Evolutionary conservation across 2,888 invertebrate genomes (phyloP), one percentile per base, ranked within the genome.

Genomic region (Watsonalla binaria): DNA sequence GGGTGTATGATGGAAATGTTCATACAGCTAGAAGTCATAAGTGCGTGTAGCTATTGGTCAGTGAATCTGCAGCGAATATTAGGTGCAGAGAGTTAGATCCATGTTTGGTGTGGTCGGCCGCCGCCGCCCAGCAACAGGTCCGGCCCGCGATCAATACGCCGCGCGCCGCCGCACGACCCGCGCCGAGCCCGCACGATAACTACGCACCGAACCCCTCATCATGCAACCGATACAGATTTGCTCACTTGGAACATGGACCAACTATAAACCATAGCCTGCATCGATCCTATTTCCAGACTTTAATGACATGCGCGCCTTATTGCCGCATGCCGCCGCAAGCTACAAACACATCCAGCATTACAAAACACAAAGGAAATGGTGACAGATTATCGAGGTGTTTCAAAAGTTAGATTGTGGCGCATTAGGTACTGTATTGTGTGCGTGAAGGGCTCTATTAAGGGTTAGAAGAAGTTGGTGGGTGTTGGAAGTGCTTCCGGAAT

Each of bases 81-180:
- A 60, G 60, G 65, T 60, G 61, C 58, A 68, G 61, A 79, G 79
- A 78, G 79, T 75, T 74, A 77, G 70, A 66, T 65, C 66, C 68
- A 69, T 70, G 71, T 73, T 71, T 64, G 70, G 69, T 58, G 57
- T 62, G 61, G 65, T 60, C 56, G 58, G 67, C 65, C 71, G 71
- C 69, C 70, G 72, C 76, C 84, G 82, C 87, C 88, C 88, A 85
- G 90, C 90, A 90, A 90, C 90, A 90, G 89, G 90, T 90, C 80
- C 78, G 78, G 80, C 70, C 63, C 63, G 58, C 82, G 87, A 88
- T 88, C 89, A 85, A 88, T 87, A 87, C 80, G 73, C 70, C 71
- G 74, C 70, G 73, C 82, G 77, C 80, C 82, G 81, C 72, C 80
- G 80, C 86, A 76, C 79, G 76, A 72, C 75, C 73, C 70, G 66